Conservation (phyloP, 2,888 invertebrate genomes). For the Drosophila prolongata region DNA sequence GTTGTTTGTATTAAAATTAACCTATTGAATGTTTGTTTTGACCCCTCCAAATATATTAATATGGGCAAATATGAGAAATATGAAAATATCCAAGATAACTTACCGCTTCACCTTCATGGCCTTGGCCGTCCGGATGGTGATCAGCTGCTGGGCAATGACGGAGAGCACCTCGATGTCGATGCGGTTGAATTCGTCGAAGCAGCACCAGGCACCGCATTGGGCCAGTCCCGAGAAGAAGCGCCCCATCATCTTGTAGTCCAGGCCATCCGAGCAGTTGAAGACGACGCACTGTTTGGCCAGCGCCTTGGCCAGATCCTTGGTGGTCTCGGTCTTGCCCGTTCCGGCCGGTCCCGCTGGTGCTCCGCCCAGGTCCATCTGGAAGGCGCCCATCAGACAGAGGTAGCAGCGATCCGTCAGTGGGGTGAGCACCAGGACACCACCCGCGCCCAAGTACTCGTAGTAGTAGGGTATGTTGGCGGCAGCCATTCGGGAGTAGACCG, state of each 20-base stretch:
- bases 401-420: conserved; percentile 95
- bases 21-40: no score
- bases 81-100: not conserved
- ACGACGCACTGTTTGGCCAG: conserved; percentile 95
- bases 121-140: conserved; percentile 94
- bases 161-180: conserved; percentile 96
- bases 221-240: conserved; percentile 95
- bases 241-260: conserved; percentile 89
- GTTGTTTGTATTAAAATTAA: no score
- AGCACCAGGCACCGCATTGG: conserved; percentile 96
- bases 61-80: no score
- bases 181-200: conserved; percentile 96
- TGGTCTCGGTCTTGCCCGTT: conserved; percentile 96
- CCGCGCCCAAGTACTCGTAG: conserved; percentile 95
- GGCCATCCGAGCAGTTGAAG: conserved; percentile 95
- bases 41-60: no score
- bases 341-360: conserved; percentile 95
- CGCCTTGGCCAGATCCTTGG: conserved; percentile 94
- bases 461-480: conserved; percentile 93
- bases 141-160: conserved; percentile 95
- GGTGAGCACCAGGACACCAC: conserved; percentile 93
- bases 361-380: conserved; percentile 94
- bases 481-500: conserved; percentile 93
- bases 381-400: conserved; percentile 94
- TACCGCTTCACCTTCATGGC: conserved; percentile 86